phyloP scores from a whole-genome alignment of 2,113 vertebrate species.

The Zonotrichia leucophrys region DNA sequence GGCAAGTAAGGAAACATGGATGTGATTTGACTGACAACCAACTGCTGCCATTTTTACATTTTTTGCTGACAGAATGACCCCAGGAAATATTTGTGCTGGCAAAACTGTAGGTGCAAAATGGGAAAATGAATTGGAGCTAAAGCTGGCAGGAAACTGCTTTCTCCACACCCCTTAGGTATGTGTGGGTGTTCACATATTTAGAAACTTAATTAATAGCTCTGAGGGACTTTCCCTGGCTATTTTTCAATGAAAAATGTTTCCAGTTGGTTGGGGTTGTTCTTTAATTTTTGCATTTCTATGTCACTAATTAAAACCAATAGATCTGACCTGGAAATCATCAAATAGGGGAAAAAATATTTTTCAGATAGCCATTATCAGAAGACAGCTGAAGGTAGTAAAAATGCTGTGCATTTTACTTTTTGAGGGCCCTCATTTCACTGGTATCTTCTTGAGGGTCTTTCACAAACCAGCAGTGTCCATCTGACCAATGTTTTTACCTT shows the following conservation, averaged over 20 bases:
- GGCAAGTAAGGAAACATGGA: conserved; percentile 40
- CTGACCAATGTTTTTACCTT: background rate
- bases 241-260: conserved; percentile 23
- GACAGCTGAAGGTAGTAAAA: background rate
- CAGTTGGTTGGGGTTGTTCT: background rate
- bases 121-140: conserved; percentile 18
- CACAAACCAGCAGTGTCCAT: background rate
- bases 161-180: conserved; percentile 33
- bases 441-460: background rate
- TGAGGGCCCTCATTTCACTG: background rate
- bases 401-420: background rate
- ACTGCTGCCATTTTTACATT: conserved; percentile 55
- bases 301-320: background rate
- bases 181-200: conserved; percentile 65
- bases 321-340: background rate
- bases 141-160: conserved; percentile 33
- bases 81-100: conserved; percentile 61
- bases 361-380: background rate
- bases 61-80: conserved; percentile 16
- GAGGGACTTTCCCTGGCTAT: conserved; percentile 42
- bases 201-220: conserved; percentile 62
- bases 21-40: conserved; percentile 64
- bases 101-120: conserved; percentile 23
- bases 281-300: background rate
- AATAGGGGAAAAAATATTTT: background rate